Evolutionary conservation across 2,113 vertebrate genomes (phyloP).

Genomic region (Ctenomys sociabilis): DNA sequence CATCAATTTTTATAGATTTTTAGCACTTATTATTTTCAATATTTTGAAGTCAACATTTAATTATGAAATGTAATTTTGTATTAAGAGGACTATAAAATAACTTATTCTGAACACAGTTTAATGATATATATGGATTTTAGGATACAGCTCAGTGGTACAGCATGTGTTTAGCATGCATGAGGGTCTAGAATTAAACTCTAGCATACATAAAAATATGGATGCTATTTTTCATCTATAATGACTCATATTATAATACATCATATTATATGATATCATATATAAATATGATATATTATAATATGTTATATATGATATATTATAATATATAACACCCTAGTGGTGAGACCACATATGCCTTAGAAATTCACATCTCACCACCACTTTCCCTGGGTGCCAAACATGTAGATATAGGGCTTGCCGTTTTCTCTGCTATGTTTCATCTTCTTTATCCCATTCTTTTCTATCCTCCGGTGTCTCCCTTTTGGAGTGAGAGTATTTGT

Average conservation of each 20-base stretch:
- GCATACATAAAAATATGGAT: neutral
- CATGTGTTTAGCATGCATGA: neutral
- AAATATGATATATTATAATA: too few relatives aligned
- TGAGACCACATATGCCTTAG: neutral
- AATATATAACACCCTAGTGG: neutral
- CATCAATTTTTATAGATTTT: neutral
- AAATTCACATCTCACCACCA: neutral
- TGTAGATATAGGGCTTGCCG: neutral
- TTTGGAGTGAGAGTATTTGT: neutral
- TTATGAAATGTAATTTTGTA: constrained; percentile 3
- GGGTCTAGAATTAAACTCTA: too few relatives aligned
- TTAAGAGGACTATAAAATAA: neutral
- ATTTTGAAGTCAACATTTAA: constrained; percentile 32
- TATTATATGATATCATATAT: too few relatives aligned
- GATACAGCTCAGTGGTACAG: neutral
- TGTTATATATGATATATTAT: neutral
- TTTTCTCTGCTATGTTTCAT: neutral
- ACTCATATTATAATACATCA: neutral
- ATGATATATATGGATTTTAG: neutral
- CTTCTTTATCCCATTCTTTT: neutral
- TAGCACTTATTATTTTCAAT: neutral
- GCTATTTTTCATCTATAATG: neutral
- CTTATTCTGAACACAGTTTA: neutral
- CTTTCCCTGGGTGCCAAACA: neutral
- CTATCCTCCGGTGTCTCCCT: neutral